Conservation (phyloP, 2,113 vertebrate species). For the Pseudonaja textilis region DNA sequence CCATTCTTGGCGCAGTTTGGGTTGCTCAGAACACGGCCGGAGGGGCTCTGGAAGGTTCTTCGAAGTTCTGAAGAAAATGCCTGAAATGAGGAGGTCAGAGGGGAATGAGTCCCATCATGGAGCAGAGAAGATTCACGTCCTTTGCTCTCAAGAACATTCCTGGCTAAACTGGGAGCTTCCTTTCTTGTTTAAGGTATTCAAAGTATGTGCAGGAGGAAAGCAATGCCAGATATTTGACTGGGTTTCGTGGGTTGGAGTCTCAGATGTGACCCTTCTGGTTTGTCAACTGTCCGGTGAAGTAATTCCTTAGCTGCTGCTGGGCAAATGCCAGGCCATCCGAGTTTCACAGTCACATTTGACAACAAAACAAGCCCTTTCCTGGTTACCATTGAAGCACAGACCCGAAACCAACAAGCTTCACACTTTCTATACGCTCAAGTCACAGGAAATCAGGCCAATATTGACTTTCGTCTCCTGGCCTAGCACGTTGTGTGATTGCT, state of each 20-base stretch:
- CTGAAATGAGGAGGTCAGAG: background rate
- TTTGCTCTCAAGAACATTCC: background rate
- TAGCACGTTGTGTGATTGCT: background rate
- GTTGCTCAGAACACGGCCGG: background rate
- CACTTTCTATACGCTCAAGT: background rate
- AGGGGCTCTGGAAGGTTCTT: background rate
- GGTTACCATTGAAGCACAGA: background rate
- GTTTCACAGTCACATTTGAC: background rate
- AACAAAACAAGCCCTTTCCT: background rate
- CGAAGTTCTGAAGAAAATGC: background rate
- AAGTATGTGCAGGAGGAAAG: background rate
- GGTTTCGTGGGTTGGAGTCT: background rate
- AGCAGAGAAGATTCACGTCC: background rate
- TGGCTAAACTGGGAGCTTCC: background rate
- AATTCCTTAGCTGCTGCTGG: background rate
- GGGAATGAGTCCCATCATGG: background rate
- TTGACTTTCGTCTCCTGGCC: background rate
- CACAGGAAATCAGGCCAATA: background rate
- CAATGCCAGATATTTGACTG: background rate
- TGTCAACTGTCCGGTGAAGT: background rate
- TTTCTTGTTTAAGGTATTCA: background rate
- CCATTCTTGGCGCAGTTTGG: background rate
- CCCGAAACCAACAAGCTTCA: background rate
- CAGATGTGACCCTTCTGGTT: background rate
- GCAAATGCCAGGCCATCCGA: background rate